Base-by-base conservation (phyloP, 1,140 invertebrate species). In the Heterodera schachtii region DNA sequence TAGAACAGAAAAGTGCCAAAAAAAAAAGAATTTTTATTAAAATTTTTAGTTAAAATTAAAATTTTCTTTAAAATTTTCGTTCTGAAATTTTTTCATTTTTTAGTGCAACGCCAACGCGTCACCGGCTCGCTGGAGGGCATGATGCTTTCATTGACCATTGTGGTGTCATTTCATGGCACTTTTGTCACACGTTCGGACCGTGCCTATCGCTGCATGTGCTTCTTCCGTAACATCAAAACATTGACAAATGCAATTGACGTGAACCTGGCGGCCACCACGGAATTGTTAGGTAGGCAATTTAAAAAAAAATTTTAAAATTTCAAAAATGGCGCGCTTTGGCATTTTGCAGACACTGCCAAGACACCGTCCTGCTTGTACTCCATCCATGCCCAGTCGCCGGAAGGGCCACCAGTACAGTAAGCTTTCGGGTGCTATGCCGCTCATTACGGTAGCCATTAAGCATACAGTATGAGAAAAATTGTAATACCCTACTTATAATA, bases 101-200 rank as follows among this genome's bases (percentile, higher is more conserved):
- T 46, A 78, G 77, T 88, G 87, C 83, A 84, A 77, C 52, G 88
- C 31, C 88, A 89, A 73, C 77, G 87, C 67, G 87, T 88, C 19
- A 87, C 86, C 41, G 87, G 87, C 57, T 75, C 81, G n/a, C 75
- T 88, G n/a, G 87, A 85, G 73, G 85, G 88, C 66, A 85, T 88
- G 73, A 88, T 88, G 88, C 75, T 88, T 41, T 88, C 86, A 6
- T 60, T 88, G 44, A 89, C 88, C 8, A 88, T 88, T 78, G 87
- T 88, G 47, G 87, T 88, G 66, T 85, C 83, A n/a, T 88, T 88
- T 78, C 87, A 88, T 74, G 87, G 87, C 52, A 88, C 87, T n/a
- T 88, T 88, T 76, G 87, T 89, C 9, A 88, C 87, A 7, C 86
- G 86, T 47, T 82, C 83, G 41, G 87, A 88, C 79, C 73, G 88